Evolutionary conservation across 2,113 vertebrate genomes (phyloP), one percentile per base, ranked within the genome.

Genomic region (Stigmatopora argus): DNA sequence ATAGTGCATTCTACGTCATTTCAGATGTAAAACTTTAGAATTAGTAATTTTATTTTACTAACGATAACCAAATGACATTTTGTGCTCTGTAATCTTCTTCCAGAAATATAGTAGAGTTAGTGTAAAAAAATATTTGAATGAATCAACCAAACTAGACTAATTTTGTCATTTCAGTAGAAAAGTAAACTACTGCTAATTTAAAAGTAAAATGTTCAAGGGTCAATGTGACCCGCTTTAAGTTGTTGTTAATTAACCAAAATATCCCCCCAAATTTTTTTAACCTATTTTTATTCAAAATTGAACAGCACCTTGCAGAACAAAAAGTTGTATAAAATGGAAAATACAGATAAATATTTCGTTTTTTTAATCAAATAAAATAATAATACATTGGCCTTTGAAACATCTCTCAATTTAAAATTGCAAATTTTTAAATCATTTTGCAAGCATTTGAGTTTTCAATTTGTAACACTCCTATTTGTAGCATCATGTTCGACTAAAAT

Each of bases 61-160:
- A n/a, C 8, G 2, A 5, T 59, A 18, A 61, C 11, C 2, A n/a
- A 61, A 21, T 38, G 35, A 64, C 11, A 59, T 69, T 61, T 70
- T 67, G 49, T 69, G 75, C 81, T 75, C 73, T 67, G 69, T 83
- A 84, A 83, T 86, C 78, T 71, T 72, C 70, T 72, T 75, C 82
- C 81, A 84, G 66, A 66, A 80, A 76, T 71, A 83, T 71, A 71
- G 84, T 72, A 83, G 71, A 71, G 75, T 80, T 80, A 13, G 5
- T 23, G 23, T n/a, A 11, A 57, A 10, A n/a, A 38, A 59, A 19
- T 41, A 4, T 38, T 41, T 35, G 7, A 58, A 58, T n/a, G 6
- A 3, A 5, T n/a, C n/a, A 18, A 59, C 17, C 57, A 59, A n/a
- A 35, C 3, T 31, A 31, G 26, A 31, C 26, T 31, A 31, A 31